These are phyloP conservation scores for Platorchestia sp. DNA, from an alignment of 1,140 invertebrate genomes.

Conservation along the genomic window DNA sequence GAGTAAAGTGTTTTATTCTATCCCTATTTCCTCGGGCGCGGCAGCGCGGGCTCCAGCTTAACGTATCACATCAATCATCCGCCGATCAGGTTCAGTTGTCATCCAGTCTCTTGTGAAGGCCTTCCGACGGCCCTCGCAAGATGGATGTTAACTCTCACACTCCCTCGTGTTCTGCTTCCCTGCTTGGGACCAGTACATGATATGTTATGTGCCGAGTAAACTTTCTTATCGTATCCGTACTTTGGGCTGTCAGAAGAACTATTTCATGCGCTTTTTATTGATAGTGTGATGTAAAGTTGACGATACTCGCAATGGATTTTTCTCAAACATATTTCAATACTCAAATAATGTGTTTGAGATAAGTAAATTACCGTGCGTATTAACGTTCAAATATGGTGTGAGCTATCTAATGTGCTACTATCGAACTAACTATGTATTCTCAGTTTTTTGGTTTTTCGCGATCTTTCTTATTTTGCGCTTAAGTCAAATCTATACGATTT, in stretches of 20 bases:
- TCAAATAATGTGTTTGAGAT: neutral
- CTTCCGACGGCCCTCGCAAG: neutral
- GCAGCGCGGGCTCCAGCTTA: neutral
- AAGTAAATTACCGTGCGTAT: neutral
- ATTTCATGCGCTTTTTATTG: neutral
- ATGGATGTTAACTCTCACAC: constrained; percentile 31
- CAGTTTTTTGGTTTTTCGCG: neutral
- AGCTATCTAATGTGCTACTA: neutral
- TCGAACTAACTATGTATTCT: neutral
- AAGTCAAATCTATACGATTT: neutral
- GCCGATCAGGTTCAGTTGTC: constrained; percentile 42
- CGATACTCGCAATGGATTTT: neutral
- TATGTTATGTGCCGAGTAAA: neutral
- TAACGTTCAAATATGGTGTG: neutral
- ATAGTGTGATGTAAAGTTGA: neutral
- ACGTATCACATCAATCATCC: constrained; percentile 25
- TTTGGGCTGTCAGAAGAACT: neutral
- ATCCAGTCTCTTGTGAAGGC: constrained; percentile 22
- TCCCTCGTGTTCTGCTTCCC: neutral
- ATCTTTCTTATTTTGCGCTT: neutral
- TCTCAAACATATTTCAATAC: neutral
- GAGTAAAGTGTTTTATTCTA: neutral
- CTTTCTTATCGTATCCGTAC: neutral
- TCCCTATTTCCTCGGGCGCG: neutral
- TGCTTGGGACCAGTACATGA: neutral